phyloP scores from a whole-genome alignment of 2,113 vertebrate species.

The Syrrhaptes paradoxus region DNA sequence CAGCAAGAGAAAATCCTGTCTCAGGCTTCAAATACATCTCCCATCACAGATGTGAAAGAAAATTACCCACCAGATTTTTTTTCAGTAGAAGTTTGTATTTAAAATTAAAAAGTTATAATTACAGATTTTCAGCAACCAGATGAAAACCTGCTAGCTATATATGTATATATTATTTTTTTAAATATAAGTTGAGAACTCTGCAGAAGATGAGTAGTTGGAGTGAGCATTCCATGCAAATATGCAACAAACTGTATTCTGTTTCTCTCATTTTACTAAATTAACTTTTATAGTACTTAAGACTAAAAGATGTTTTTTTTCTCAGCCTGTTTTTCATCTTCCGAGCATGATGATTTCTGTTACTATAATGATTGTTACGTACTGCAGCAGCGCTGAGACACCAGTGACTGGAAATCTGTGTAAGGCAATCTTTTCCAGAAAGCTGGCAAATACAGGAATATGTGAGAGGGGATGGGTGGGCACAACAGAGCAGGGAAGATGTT shows the following conservation, averaged over 20 bases:
- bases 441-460: neutral
- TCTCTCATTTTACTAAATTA: neutral
- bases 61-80: neutral
- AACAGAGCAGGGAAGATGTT: neutral
- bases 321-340: neutral
- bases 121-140: neutral
- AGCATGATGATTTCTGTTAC: neutral
- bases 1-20: neutral
- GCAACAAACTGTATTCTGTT: neutral
- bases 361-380: neutral
- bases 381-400: neutral
- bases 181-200: neutral
- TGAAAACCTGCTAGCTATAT: neutral
- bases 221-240: neutral
- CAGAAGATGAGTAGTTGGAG: neutral
- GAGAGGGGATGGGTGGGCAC: neutral
- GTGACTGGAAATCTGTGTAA: neutral
- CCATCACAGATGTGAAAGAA: neutral
- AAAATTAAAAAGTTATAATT: neutral
- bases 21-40: neutral
- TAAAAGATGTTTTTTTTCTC: neutral
- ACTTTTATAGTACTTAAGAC: neutral
- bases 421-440: neutral
- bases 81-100: neutral
- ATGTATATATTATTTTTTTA: neutral